These are phyloP conservation scores for Brenthis ino DNA, from an alignment of 2,888 invertebrate genomes.

Conservation along the genomic window DNA sequence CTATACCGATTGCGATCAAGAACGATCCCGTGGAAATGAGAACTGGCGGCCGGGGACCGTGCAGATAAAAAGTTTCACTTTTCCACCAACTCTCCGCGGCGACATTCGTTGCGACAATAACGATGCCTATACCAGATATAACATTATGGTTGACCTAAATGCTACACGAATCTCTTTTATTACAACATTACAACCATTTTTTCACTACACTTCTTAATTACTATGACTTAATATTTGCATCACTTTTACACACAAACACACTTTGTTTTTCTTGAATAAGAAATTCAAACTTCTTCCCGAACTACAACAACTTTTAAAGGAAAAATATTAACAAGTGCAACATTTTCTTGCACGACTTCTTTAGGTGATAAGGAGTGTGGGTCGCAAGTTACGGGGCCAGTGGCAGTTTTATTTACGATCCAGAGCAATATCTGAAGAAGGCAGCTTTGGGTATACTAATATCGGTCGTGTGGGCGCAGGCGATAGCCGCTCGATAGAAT, in stretches of 20 bases:
- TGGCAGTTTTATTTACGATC: conserved; percentile 75
- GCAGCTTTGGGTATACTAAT: conserved; percentile 75
- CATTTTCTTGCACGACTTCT: conserved; percentile 30
- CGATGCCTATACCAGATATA: conserved; percentile 65
- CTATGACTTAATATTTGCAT: too few relatives aligned
- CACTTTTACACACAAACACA: too few relatives aligned
- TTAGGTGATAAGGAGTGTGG: conserved; percentile 58
- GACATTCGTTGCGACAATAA: conserved; percentile 69
- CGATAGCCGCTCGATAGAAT: conserved; percentile 80
- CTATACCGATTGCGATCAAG: conserved; percentile 68
- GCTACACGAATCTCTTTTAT: conserved; percentile 38
- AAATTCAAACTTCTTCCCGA: not conserved
- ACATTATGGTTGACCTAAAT: conserved; percentile 52
- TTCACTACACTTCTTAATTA: too few relatives aligned
- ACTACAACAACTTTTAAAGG: not conserved
- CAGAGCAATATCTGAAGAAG: conserved; percentile 73
- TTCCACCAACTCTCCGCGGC: conserved; percentile 70
- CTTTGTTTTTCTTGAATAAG: conserved; percentile 5
- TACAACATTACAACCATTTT: too few relatives aligned
- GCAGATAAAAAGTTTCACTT: conserved; percentile 80
- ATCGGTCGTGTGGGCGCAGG: conserved; percentile 70
- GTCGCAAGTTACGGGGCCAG: conserved; percentile 44
- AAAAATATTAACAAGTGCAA: conserved; percentile 10
- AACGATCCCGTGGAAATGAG: conserved; percentile 71
- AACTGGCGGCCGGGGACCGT: conserved; percentile 69